A percentile compares a stretch with the other conserved stretches of the same genome.
Evolutionary conservation across 2,888 invertebrate species (phyloP).

Genomic region (Oeneis ivallda): DNA sequence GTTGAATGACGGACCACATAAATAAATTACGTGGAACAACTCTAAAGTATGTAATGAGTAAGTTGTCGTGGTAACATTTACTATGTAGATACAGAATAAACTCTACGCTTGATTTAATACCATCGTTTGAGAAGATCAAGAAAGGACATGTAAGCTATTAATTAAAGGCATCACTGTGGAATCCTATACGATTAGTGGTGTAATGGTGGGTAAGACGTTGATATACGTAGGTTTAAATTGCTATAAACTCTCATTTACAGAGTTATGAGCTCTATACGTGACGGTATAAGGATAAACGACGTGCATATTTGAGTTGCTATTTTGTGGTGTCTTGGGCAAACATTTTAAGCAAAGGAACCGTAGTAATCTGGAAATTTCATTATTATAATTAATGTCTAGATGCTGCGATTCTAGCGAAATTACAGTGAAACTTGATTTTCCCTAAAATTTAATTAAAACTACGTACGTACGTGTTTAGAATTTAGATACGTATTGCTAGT

Average conservation of each 20-base stretch:
- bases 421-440: conserved; percentile 10
- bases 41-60: no score
- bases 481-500: no score
- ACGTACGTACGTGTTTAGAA: neutral
- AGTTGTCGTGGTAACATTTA: neutral
- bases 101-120: conserved; percentile 35
- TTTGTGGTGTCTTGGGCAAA: conserved; percentile 27
- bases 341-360: conserved; percentile 32
- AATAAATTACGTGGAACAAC: no score
- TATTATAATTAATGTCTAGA: conserved; percentile 23
- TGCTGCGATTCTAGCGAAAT: conserved; percentile 14
- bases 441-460: neutral
- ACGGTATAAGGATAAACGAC: neutral
- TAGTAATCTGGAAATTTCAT: conserved; percentile 14
- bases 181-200: conserved; percentile 73
- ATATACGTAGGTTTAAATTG: conserved; percentile 50
- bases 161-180: conserved; percentile 68
- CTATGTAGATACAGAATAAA: conserved; percentile 27
- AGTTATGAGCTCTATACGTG: conserved; percentile 10
- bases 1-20: no score
- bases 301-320: neutral
- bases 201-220: conserved; percentile 68
- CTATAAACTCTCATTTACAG: neutral
- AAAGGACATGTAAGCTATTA: conserved; percentile 61
- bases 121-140: conserved; percentile 47